phyloP scores from a whole-genome alignment of 2,797 vertebrate genomes.

The Acestrorhynchus altus region DNA sequence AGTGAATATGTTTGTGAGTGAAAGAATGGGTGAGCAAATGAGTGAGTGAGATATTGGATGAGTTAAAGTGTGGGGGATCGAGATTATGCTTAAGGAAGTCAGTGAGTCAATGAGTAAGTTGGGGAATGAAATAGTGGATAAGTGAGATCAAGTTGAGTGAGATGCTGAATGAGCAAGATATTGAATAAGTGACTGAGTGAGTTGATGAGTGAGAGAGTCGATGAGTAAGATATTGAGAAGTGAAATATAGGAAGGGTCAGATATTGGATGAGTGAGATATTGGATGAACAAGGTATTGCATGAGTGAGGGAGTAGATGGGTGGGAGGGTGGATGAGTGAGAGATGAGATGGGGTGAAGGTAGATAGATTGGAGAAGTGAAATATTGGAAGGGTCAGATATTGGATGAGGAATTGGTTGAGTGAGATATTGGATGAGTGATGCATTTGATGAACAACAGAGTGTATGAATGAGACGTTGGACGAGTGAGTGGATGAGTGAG shows the following conservation, averaged over 20 bases:
- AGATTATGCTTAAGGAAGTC: background rate
- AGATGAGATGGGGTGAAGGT: background rate
- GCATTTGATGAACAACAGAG: too few relatives aligned
- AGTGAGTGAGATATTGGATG: background rate
- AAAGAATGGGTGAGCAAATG: background rate
- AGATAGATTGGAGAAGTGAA: too few relatives aligned
- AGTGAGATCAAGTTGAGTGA: background rate
- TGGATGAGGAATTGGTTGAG: too few relatives aligned
- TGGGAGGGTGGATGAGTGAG: background rate
- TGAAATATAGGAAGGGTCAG: too few relatives aligned
- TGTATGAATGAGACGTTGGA: too few relatives aligned
- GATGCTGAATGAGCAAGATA: background rate
- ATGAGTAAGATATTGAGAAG: too few relatives aligned
- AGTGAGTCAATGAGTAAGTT: background rate
- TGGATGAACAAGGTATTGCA: too few relatives aligned
- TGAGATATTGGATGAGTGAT: too few relatives aligned
- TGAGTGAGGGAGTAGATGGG: background rate
- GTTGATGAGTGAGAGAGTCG: background rate
- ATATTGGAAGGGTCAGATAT: too few relatives aligned
- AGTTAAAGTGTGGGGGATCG: background rate
- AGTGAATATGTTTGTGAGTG: background rate
- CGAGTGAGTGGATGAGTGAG: too few relatives aligned
- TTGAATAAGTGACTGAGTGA: background rate
- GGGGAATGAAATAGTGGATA: background rate
- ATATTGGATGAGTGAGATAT: background rate